Base-by-base conservation (phyloP, 2,888 invertebrate species). In the Conchocele bisecta region DNA sequence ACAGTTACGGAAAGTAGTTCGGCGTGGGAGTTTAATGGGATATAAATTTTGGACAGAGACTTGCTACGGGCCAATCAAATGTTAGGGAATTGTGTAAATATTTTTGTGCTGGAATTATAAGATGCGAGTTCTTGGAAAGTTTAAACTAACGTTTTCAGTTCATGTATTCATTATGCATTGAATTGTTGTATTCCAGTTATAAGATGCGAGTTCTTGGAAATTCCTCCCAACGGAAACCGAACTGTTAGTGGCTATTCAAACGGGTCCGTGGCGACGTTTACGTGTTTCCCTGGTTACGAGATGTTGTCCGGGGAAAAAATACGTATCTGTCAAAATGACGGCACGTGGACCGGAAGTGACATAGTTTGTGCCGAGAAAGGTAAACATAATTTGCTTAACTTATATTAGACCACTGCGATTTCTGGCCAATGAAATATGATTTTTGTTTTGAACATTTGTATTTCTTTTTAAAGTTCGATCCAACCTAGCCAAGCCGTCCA, bases 151-250 rank as follows among this genome's bases (percentile, higher is more conserved):
- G n/a, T n/a, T n/a, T n/a, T n/a, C n/a, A n/a, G n/a, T n/a, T n/a
- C n/a, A n/a, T n/a, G n/a, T n/a, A 35, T 35, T 35, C 11, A 35
- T 35, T 11, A 35, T 35, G 11, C n/a, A 35, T 35, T 35, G 37
- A 46, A 15, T 22, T 3, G 6, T 28, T 20, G 37, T 35, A 20
- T 64, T 54, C 20, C 79, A 87, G 87, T 85, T 35, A 69, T 87
- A 2, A 77, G 85, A 17, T 87, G 87, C 61, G 83, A 83, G 13
- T 84, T 77, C 44, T 37, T 84, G 15, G 68, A 69, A 11, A 51
- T 56, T 35, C 75, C 84, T 29, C 60, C 60, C 26, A 84, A 87
- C 72, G 84, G 86, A 6, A 84, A 83, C 69, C 72, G 70, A 48
- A 81, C 70, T 2, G 66, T 81, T 5, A 67, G 53, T 33, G 83